Conservation (phyloP, 2,797 vertebrate species). For the Dallia pectoralis region DNA sequence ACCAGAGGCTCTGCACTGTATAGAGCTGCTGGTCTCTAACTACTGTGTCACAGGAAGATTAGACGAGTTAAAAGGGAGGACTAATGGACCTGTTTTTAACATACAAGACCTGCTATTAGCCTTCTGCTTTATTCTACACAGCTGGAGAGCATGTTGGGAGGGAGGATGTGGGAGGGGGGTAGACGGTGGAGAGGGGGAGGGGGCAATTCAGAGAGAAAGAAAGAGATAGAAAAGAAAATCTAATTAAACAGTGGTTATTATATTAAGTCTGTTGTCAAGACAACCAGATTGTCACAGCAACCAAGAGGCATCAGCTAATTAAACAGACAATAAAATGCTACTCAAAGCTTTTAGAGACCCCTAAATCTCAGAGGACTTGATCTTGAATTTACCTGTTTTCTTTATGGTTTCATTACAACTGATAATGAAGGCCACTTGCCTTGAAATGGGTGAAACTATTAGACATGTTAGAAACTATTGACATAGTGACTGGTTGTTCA, state of each 20-base stretch:
- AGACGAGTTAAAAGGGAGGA: constrained; percentile 54
- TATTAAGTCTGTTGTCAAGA: constrained; percentile 4
- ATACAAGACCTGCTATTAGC: constrained; percentile 69
- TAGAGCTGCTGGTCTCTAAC: too few relatives aligned
- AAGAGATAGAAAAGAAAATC: neutral
- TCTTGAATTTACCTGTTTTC: neutral
- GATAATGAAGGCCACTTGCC: neutral
- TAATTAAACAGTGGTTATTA: neutral
- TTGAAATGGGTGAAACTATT: neutral
- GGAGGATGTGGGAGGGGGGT: neutral
- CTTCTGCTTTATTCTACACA: constrained; percentile 61
- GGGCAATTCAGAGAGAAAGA: neutral
- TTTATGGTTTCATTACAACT: neutral
- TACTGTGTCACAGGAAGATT: constrained; percentile 39
- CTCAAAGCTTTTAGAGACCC: constrained; percentile 29
- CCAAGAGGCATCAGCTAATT: constrained; percentile 27
- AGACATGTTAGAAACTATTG: neutral
- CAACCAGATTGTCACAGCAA: constrained; percentile 47
- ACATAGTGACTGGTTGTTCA: neutral
- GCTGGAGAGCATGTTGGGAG: constrained; percentile 29
- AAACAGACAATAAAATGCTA: constrained; percentile 44
- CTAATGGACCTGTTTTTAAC: constrained; percentile 72
- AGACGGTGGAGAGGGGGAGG: neutral
- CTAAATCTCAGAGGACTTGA: neutral
- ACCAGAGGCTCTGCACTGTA: too few relatives aligned